Percentiles rank a stretch among this genome's conserved stretches.
Evolutionary conservation across 2,113 vertebrate species (phyloP).

Genomic region (Psilopogon haemacephalus): DNA sequence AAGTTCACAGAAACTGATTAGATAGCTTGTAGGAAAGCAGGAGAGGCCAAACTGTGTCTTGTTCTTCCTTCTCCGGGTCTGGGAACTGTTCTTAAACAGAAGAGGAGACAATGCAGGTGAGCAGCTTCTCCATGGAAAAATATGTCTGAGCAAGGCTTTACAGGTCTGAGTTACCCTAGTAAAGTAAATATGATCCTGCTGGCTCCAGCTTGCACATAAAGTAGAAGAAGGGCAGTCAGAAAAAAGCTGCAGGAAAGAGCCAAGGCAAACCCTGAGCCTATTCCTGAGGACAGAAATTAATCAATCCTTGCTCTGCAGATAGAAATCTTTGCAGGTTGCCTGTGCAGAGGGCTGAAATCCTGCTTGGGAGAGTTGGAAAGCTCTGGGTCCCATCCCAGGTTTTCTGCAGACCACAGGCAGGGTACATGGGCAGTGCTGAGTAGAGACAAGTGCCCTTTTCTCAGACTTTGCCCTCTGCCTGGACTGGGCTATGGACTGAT

Average conservation of each 20-base stretch:
- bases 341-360: not conserved
- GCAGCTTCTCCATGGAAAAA: not conserved
- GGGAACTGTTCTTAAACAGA: not conserved
- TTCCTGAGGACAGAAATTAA: too few relatives aligned
- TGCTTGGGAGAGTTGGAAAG: not conserved
- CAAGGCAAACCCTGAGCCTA: too few relatives aligned
- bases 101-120: not conserved
- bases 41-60: not conserved
- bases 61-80: not conserved
- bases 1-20: slow-evolving; percentile 39
- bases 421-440: not conserved
- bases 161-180: not conserved
- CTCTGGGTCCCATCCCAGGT: not conserved
- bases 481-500: not conserved
- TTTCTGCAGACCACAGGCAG: not conserved
- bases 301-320: not conserved
- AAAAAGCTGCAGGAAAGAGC: too few relatives aligned
- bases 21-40: slow-evolving; percentile 12
- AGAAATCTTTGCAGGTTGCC: not conserved
- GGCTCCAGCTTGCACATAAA: too few relatives aligned
- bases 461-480: fast-evolving
- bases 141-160: not conserved
- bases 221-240: too few relatives aligned
- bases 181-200: not conserved
- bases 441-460: not conserved